These are phyloP conservation scores for Enteromius fasciolatus DNA, from an alignment of 2,797 vertebrate genomes.

Conservation along the genomic window DNA sequence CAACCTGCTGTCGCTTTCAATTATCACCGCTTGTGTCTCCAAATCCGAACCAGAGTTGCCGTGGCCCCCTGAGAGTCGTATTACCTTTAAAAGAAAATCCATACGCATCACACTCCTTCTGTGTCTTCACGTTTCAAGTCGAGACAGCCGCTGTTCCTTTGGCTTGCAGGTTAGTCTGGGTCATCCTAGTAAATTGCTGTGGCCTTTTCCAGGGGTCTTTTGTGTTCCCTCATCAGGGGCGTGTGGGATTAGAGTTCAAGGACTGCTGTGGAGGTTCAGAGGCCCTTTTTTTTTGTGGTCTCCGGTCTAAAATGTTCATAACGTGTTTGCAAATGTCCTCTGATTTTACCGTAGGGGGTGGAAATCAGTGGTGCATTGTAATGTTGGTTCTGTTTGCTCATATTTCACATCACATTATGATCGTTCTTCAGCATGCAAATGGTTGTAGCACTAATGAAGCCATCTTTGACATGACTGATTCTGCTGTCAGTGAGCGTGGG, in stretches of 20 bases:
- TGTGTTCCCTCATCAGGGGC: background rate
- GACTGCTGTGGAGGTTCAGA: background rate
- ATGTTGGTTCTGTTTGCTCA: conserved; percentile 18
- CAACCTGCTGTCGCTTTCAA: conserved; percentile 79
- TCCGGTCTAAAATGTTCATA: background rate
- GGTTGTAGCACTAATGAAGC: conserved; percentile 50
- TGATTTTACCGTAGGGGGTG: conserved; percentile 8
- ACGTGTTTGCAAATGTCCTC: background rate
- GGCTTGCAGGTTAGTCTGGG: conserved; percentile 17
- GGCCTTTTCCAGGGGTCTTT: conserved; percentile 3
- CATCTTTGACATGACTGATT: conserved; percentile 59
- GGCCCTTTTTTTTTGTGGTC: conserved; percentile 23
- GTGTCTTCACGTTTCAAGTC: conserved; percentile 68
- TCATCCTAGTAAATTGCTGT: background rate
- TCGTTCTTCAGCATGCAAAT: conserved; percentile 43
- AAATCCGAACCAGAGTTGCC: conserved; percentile 66
- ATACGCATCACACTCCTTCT: conserved; percentile 71
- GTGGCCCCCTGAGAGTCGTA: conserved; percentile 66
- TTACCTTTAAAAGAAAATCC: conserved; percentile 78
- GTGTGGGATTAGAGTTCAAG: conserved; percentile 9
- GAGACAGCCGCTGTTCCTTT: conserved; percentile 42
- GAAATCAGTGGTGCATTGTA: conserved; percentile 22
- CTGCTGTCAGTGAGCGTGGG: conserved; percentile 43
- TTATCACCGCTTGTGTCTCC: conserved; percentile 74
- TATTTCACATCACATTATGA: conserved; percentile 43